These are phyloP conservation scores for Actinernus sp. DNA, from an alignment of 92 coral and sea anemone species.

Conservation along the genomic window DNA sequence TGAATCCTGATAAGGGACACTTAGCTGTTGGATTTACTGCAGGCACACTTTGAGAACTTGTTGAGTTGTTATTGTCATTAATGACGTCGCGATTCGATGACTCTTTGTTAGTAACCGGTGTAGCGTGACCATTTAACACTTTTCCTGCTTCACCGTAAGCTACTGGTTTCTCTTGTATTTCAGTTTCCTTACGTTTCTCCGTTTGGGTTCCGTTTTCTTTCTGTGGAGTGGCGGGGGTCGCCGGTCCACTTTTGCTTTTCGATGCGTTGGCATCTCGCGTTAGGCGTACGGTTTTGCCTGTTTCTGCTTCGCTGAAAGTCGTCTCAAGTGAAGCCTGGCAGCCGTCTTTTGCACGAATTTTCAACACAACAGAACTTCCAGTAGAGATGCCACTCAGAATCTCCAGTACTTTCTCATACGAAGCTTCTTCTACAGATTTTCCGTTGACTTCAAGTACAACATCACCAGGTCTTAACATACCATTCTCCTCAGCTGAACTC, in stretches of 20 bases:
- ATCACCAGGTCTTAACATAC: constrained; percentile 72
- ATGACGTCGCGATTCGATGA: too few relatives aligned
- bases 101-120: too few relatives aligned
- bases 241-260: background rate
- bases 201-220: background rate
- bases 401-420: constrained; percentile 60
- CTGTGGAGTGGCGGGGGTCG: background rate
- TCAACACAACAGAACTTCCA: constrained; percentile 58
- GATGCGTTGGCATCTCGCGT: background rate
- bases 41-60: too few relatives aligned
- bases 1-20: constrained; percentile 45
- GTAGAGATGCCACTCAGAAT: constrained; percentile 55
- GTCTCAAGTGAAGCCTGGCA: constrained; percentile 36
- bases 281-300: constrained; percentile 8
- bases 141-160: constrained; percentile 3
- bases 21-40: too few relatives aligned
- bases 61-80: too few relatives aligned
- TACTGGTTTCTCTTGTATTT: too few relatives aligned
- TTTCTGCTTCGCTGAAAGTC: constrained; percentile 27
- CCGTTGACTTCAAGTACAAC: constrained; percentile 81
- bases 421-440: constrained; percentile 44
- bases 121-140: background rate
- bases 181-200: too few relatives aligned
- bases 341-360: constrained; percentile 50
- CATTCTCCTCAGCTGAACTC: constrained; percentile 76